Base-by-base conservation (phyloP, 1,140 invertebrate genomes). In the Marisa cornuarietis region DNA sequence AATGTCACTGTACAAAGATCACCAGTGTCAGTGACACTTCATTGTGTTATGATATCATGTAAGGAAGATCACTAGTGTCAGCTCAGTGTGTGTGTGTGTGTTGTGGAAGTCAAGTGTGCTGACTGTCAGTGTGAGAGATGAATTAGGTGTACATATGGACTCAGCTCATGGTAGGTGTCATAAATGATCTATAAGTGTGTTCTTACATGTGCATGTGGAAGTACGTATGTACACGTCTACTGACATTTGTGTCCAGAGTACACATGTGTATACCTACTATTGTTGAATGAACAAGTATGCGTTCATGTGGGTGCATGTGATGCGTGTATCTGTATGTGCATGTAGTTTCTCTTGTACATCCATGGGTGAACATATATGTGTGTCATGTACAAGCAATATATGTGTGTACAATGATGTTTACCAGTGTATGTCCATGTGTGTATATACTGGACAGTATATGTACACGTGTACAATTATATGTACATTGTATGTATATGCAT, bases 401-500 rank as follows among this genome's bases (percentile, higher is more conserved):
- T 69, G 13, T 69, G 13, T n/a, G 24, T 69, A 10, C 24, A 10
- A 24, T 9, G 11, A 31, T 69, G 66, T n/a, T 22, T 69, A 31
- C 24, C 22, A 24, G 66, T n/a, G 66, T 69, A 31, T 69, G 66
- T 69, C 22, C 24, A 31, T 69, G 66, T 69, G 66, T n/a, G 66
- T 69, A n/a, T n/a, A n/a, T n/a, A n/a, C n/a, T n/a, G n/a, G n/a
- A n/a, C n/a, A n/a, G n/a, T n/a, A n/a, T 42, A 11, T 69, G 68
- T 69, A 4, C 24, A 31, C 11, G 68, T 69, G 68, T 69, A 11
- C 11, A 11, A 8, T 5, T 69, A 6, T 42, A 42, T 42, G 31
- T 6, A 42, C 5, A 5, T 42, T 42, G 31, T 42, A 6, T 42
- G 31, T 4, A 1, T 42, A 42, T 2, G 31, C 6, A 6, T 42